phyloP scores from a whole-genome alignment of 2,797 vertebrate species.

The Danio tinwini region DNA sequence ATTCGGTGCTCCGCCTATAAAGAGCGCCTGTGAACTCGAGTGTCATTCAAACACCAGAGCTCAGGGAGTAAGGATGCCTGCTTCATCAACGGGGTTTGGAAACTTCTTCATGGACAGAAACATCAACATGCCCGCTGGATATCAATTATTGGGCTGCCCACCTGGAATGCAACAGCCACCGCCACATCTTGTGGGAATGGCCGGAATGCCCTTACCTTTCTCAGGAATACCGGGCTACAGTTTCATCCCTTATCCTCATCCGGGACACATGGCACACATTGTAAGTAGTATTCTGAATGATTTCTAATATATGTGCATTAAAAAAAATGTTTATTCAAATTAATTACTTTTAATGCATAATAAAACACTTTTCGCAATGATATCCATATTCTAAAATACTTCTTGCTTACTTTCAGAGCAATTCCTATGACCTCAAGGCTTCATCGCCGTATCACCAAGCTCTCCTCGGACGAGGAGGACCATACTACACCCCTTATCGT shows the following conservation, averaged over 20 bases:
- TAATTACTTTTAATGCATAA: background rate
- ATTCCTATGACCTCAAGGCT: slow-evolving; percentile 76
- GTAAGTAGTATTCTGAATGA: slow-evolving; percentile 65
- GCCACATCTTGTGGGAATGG: slow-evolving; percentile 73
- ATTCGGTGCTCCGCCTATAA: slow-evolving; percentile 60
- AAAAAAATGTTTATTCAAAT: background rate
- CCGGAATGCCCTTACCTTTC: slow-evolving; percentile 75
- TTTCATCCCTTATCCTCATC: slow-evolving; percentile 79
- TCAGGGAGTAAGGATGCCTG: slow-evolving; percentile 76
- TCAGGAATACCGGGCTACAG: slow-evolving; percentile 82
- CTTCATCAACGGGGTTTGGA: slow-evolving; percentile 79
- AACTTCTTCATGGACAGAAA: slow-evolving; percentile 78
- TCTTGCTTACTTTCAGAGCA: slow-evolving; percentile 67
- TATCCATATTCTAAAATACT: background rate
- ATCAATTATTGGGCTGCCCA: slow-evolving; percentile 76
- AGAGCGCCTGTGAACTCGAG: slow-evolving; percentile 52
- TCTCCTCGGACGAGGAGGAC: slow-evolving; percentile 71
- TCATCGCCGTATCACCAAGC: slow-evolving; percentile 77
- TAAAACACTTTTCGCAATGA: background rate
- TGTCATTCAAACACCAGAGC: slow-evolving; percentile 56
- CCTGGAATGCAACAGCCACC: slow-evolving; percentile 70
- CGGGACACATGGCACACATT: slow-evolving; percentile 77
- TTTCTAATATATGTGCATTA: background rate
- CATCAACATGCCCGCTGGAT: slow-evolving; percentile 74
- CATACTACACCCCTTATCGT: slow-evolving; percentile 77